These are phyloP conservation scores for Mizuhopecten yessoensis DNA, from an alignment of 1,140 invertebrate genomes.

Conservation along the genomic window DNA sequence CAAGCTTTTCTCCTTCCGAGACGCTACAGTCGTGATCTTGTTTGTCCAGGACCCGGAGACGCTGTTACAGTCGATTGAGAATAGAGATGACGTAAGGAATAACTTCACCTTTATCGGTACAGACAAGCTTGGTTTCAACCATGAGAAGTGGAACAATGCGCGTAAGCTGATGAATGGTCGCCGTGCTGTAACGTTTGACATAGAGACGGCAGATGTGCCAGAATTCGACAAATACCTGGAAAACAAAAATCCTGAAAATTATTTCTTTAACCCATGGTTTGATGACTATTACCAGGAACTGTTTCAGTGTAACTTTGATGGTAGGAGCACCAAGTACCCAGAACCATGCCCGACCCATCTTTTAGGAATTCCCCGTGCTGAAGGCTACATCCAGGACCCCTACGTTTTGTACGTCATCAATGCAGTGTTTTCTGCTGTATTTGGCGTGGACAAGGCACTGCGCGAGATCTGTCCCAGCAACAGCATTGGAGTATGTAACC, in stretches of 20 bases:
- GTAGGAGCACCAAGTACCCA: constrained; percentile 45
- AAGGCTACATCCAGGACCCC: constrained; percentile 79
- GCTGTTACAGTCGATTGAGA: constrained; percentile 85
- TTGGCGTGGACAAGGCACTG: constrained; percentile 76
- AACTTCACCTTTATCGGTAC: constrained; percentile 89
- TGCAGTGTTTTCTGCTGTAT: constrained; percentile 78
- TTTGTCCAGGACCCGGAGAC: constrained; percentile 90
- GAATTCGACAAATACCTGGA: constrained; percentile 82
- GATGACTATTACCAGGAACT: constrained; percentile 83
- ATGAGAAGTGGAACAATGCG: constrained; percentile 87
- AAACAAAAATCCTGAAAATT: constrained; percentile 78
- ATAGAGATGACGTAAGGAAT: constrained; percentile 75
- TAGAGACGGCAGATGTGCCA: constrained; percentile 83
- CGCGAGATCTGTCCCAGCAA: constrained; percentile 63
- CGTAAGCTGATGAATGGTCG: constrained; percentile 83
- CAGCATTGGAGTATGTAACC: constrained; percentile 67
- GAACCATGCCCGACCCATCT: constrained; percentile 47
- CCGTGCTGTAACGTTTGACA: constrained; percentile 81
- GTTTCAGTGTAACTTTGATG: constrained; percentile 78
- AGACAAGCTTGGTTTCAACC: constrained; percentile 91
- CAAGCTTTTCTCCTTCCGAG: constrained; percentile 83
- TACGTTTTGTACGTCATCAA: constrained; percentile 81
- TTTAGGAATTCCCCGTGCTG: constrained; percentile 69
- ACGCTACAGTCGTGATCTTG: constrained; percentile 87
- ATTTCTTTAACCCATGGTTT: constrained; percentile 84